Evolutionary conservation across 1,140 invertebrate species (phyloP).

Genomic region (Chrysomallon squamiferum): DNA sequence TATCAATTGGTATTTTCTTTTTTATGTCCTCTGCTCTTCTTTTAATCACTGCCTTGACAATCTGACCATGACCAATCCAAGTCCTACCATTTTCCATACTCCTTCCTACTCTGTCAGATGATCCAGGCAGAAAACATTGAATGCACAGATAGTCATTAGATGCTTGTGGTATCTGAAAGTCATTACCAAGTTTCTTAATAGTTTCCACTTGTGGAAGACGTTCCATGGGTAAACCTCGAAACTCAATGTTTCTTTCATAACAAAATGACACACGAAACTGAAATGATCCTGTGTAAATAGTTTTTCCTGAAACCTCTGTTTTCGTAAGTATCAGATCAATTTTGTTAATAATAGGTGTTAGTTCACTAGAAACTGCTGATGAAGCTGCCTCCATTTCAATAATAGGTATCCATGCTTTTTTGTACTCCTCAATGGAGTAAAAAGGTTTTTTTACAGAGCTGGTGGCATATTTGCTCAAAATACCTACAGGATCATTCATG

Average conservation of each 20-base stretch:
- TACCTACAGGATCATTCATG: conserved; percentile 27
- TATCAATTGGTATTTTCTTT: too few relatives aligned
- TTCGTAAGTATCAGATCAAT: conserved; percentile 3
- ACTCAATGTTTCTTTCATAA: conserved; percentile 26
- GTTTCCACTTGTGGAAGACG: background rate
- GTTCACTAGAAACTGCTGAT: conserved; percentile 15
- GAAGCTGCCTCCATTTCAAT: conserved; percentile 34
- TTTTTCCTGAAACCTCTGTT: background rate
- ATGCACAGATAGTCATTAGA: conserved; percentile 1
- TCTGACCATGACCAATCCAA: background rate
- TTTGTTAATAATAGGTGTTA: conserved; percentile 20
- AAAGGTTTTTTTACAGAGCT: conserved; percentile 8
- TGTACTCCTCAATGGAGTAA: conserved; percentile 14
- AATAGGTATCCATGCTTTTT: conserved; percentile 26
- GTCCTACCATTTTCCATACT: background rate
- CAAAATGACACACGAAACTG: conserved; percentile 33
- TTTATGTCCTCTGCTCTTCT: too few relatives aligned
- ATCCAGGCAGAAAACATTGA: conserved; percentile 4
- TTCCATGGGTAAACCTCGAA: conserved; percentile 14
- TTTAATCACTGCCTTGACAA: background rate
- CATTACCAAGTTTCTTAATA: too few relatives aligned
- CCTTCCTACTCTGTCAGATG: background rate
- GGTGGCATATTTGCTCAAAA: conserved; percentile 18
- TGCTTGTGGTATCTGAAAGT: too few relatives aligned
- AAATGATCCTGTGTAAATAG: conserved; percentile 19